A percentile compares a stretch with the other conserved stretches of the same genome.
These are phyloP conservation scores for Otolemur crassicaudatus DNA, from an alignment of 2,797 vertebrate species.

Conservation along the genomic window DNA sequence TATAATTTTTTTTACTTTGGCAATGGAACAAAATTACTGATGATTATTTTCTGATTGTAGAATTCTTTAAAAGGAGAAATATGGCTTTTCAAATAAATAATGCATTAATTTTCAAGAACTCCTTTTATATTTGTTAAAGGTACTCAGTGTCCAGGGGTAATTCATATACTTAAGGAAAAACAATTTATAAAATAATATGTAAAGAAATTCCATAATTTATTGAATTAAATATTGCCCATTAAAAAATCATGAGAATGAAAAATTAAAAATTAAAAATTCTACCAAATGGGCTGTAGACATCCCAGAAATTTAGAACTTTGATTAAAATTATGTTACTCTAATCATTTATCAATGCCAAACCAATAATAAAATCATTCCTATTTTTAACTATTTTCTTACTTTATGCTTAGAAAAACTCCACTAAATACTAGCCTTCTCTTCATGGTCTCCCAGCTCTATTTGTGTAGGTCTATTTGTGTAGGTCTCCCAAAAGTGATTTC, in stretches of 20 bases:
- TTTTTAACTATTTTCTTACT: neutral
- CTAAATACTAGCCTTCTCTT: neutral
- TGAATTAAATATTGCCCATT: neutral
- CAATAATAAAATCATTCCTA: neutral
- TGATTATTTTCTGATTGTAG: neutral
- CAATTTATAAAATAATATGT: neutral
- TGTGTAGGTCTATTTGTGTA: neutral
- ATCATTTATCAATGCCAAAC: neutral
- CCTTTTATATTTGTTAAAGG: neutral
- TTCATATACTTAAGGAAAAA: neutral
- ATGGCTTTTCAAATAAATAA: neutral
- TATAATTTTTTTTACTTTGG: neutral
- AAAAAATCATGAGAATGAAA: neutral
- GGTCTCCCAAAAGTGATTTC: neutral
- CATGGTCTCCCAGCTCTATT: neutral
- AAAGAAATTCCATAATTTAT: neutral
- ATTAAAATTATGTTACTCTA: neutral
- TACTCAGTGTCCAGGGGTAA: neutral
- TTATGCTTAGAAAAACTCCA: neutral
- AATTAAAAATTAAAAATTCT: neutral
- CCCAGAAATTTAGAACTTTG: neutral
- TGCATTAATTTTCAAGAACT: neutral
- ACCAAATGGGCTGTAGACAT: neutral
- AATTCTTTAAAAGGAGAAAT: neutral
- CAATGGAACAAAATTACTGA: neutral